A percentile compares a stretch with the other conserved stretches of the same genome.
Evolutionary conservation across 2,797 vertebrate genomes (phyloP).

Genomic region (Lacerta bilineata): DNA sequence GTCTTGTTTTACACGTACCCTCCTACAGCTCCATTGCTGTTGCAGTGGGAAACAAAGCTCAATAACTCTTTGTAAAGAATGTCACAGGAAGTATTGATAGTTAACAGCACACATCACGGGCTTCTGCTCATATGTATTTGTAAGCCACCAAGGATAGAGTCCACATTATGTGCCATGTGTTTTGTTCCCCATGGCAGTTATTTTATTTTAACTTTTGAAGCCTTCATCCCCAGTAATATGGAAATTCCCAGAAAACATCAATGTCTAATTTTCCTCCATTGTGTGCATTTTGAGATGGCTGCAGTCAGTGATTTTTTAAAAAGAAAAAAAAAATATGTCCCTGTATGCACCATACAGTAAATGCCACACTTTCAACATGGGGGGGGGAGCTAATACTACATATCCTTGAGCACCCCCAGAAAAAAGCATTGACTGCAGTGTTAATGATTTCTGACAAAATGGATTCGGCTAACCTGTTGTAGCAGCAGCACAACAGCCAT

Average conservation of each 20-base stretch:
- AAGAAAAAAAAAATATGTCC: too few relatives aligned
- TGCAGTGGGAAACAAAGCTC: slow-evolving; percentile 10
- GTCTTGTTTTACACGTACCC: not conserved
- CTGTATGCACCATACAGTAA: too few relatives aligned
- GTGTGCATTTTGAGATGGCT: not conserved
- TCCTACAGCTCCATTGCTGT: not conserved
- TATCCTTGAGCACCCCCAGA: too few relatives aligned
- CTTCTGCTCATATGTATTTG: not conserved
- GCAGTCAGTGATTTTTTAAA: too few relatives aligned
- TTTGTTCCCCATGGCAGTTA: not conserved
- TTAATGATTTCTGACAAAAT: not conserved
- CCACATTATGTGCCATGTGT: not conserved
- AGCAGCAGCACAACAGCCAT: not conserved
- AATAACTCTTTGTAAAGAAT: not conserved
- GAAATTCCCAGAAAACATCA: not conserved
- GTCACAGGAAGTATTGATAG: not conserved
- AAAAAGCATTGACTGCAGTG: not conserved
- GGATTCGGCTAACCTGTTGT: not conserved
- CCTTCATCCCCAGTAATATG: not conserved
- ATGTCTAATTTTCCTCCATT: not conserved
- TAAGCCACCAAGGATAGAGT: too few relatives aligned
- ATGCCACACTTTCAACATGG: too few relatives aligned
- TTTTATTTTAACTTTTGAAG: not conserved
- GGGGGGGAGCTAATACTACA: too few relatives aligned
- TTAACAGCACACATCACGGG: not conserved